A percentile compares a stretch with the other conserved stretches of the same genome.
Evolutionary conservation across 2,888 invertebrate species (phyloP).

Genomic region (Sceliomorpha sp.): DNA sequence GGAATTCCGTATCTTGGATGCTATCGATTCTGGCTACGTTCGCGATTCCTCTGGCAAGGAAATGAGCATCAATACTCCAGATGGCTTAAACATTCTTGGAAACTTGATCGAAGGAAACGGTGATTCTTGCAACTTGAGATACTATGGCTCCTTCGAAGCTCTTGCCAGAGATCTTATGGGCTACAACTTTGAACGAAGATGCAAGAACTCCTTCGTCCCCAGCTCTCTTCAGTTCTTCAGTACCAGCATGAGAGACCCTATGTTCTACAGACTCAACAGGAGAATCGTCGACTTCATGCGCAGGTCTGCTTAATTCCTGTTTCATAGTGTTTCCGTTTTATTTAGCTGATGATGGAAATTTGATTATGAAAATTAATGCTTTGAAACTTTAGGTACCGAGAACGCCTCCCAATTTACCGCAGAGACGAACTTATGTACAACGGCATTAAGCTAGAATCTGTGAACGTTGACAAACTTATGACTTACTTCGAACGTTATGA

Average conservation of each 20-base stretch:
- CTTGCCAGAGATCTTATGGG: constrained; percentile 82
- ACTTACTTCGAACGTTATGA: constrained; percentile 87
- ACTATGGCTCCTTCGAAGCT: constrained; percentile 83
- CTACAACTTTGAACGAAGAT: constrained; percentile 75
- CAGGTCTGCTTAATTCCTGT: constrained; percentile 54
- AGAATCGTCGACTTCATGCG: constrained; percentile 83
- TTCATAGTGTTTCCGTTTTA: too few species aligned
- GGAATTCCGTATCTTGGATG: constrained; percentile 69
- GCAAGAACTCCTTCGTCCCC: constrained; percentile 81
- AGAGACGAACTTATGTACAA: constrained; percentile 83
- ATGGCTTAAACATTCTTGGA: constrained; percentile 83
- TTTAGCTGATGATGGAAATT: neutral
- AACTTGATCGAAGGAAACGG: constrained; percentile 82
- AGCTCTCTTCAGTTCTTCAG: constrained; percentile 85
- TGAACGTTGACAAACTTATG: constrained; percentile 85
- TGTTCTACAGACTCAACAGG: constrained; percentile 86
- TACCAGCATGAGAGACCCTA: constrained; percentile 86
- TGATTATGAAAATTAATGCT: neutral
- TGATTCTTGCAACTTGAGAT: constrained; percentile 80
- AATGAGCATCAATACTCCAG: constrained; percentile 70
- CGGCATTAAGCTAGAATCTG: constrained; percentile 84
- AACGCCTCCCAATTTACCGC: constrained; percentile 83
- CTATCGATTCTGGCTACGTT: constrained; percentile 72
- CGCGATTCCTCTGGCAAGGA: constrained; percentile 67
- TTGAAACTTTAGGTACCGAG: constrained; percentile 81